Percentiles rank a stretch among this genome's conserved stretches.
These are phyloP conservation scores for Danio rerio DNA, from an alignment of 2,113 vertebrate genomes.

Conservation along the genomic window DNA sequence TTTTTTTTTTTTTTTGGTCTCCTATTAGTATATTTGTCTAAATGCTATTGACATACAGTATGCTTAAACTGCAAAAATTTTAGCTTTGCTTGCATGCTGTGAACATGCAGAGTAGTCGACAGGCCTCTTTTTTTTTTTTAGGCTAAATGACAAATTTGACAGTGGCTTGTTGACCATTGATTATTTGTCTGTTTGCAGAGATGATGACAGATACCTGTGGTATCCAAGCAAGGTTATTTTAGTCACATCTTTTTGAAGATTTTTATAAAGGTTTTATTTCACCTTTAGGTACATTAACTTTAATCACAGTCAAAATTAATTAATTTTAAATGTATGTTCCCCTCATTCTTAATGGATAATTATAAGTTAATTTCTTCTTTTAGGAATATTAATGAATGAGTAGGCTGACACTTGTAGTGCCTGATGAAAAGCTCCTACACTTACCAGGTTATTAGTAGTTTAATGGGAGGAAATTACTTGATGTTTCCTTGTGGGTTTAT, in stretches of 20 bases:
- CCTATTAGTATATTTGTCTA: no score
- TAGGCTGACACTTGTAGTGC: background rate
- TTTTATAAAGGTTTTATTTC: background rate
- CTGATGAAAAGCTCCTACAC: background rate
- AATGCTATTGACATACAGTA: no score
- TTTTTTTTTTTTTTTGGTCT: no score
- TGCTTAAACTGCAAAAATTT: no score
- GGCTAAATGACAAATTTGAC: background rate
- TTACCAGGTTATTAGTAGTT: constrained; percentile 6
- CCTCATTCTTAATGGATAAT: background rate
- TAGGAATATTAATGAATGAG: background rate
- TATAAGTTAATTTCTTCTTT: background rate
- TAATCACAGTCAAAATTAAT: background rate
- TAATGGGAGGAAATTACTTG: constrained; percentile 8
- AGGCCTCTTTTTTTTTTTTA: background rate
- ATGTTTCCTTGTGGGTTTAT: constrained; percentile 18
- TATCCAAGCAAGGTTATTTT: background rate
- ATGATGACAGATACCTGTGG: background rate
- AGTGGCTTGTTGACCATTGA: background rate
- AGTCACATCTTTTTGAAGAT: background rate
- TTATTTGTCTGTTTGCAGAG: background rate
- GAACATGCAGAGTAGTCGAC: background rate
- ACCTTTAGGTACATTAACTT: background rate
- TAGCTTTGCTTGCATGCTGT: background rate
- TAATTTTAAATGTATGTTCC: background rate